Evolutionary conservation across 2,888 invertebrate genomes (phyloP), one percentile per base, ranked within the genome.

Genomic region (Tanytarsus gracilentus): DNA sequence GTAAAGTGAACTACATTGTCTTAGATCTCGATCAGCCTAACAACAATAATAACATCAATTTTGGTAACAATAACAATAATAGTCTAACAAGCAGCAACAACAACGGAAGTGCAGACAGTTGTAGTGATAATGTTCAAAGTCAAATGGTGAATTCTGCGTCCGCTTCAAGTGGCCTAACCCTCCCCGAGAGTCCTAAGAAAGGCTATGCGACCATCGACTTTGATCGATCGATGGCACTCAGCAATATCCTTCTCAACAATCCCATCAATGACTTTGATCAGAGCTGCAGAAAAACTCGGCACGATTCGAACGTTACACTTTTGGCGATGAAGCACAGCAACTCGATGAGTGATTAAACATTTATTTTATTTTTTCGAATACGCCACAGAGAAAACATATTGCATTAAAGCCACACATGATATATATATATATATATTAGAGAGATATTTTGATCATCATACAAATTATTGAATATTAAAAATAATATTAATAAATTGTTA

Each of bases 131-230:
- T n/a, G n/a, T n/a, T 14, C 44, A 61, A 29, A 44, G 33, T 44
- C 48, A 50, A 23, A 27, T 44, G 14, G 49, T 48, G 29, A 56
- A 27, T 21, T 56, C 56, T 16, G 30, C 26, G 11, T 39, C 55
- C 7, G 50, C 53, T 21, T 39, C 52, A 30, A 62, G 56, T 49
- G 77, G 76, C 36, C 67, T 69, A 2, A 69, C 71, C 14, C 73
- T 77, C 2, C 76, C 77, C 0, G 78, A 79, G 11, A 78, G 79
- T 63, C 79, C 80, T 1, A 73, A 71, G 27, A 76, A 73, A 60
- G 86, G 88, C 53, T 95, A 94, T 70, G 90, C 90, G 7, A 88
- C 88, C 1, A 97, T 96, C 66, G 96, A 96, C 75, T 95, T 96
- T 73, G 86, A 93, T 67, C 90, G 89, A 76, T 96, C 96, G 0